These are phyloP conservation scores for Eristalis pertinax DNA, from an alignment of 2,888 invertebrate genomes.

Conservation along the genomic window DNA sequence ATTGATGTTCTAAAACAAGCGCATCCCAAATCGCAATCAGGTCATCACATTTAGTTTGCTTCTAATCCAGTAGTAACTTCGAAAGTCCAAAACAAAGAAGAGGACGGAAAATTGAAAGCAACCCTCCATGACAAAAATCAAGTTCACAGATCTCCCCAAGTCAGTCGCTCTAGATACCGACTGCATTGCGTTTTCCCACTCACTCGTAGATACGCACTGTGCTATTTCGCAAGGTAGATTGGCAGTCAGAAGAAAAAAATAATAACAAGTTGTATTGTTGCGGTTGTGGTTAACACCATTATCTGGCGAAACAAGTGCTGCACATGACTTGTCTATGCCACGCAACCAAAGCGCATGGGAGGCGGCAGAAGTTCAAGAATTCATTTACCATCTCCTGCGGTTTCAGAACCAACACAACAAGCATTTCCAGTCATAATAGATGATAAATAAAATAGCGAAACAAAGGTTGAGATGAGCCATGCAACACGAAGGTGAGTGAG, in stretches of 20 bases:
- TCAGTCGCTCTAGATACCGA: no score
- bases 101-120: no score
- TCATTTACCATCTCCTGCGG: constrained; percentile 2
- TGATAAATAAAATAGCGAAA: constrained; percentile 2
- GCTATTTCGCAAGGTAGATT: neutral
- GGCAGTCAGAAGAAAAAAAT: neutral
- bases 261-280: neutral
- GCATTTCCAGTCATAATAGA: constrained; percentile 13
- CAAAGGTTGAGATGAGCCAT: neutral
- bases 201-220: neutral
- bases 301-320: constrained; percentile 9
- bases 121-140: no score
- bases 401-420: constrained; percentile 11
- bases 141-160: no score
- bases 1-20: no score
- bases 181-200: neutral
- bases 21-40: no score
- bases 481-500: neutral
- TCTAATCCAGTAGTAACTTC: no score
- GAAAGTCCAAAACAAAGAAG: no score
- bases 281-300: constrained; percentile 24
- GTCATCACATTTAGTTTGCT: no score
- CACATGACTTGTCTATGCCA: constrained; percentile 2
- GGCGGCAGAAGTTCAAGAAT: constrained; percentile 1
- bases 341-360: neutral